A percentile compares a stretch with the other conserved stretches of the same genome.
Evolutionary conservation across 1,140 invertebrate genomes (phyloP).

Genomic region (Neuroterus valhalla): DNA sequence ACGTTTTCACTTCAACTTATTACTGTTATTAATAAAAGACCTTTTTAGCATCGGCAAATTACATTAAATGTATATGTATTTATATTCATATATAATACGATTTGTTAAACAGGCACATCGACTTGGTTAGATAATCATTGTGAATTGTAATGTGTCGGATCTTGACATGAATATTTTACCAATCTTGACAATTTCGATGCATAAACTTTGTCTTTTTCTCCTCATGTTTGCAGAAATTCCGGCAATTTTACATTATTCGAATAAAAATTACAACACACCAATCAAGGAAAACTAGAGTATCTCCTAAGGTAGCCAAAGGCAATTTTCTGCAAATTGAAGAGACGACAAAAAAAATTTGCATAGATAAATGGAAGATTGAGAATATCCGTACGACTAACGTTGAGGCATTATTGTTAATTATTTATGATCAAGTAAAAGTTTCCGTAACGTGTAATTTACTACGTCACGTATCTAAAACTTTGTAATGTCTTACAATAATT

Average conservation of each 20-base stretch:
- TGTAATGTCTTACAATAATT: slow-evolving; percentile 41
- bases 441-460: slow-evolving; percentile 32
- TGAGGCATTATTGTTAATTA: slow-evolving; percentile 34
- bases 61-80: slow-evolving; percentile 43
- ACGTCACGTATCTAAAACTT: slow-evolving; percentile 44
- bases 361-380: slow-evolving; percentile 12
- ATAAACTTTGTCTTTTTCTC: not conserved
- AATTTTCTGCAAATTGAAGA: not conserved
- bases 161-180: slow-evolving; percentile 38
- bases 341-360: not conserved
- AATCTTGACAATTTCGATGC: slow-evolving; percentile 22
- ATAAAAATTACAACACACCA: not conserved
- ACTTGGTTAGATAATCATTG: slow-evolving; percentile 68
- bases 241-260: not conserved
- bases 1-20: slow-evolving; percentile 27
- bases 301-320: too few species aligned
- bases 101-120: slow-evolving; percentile 73
- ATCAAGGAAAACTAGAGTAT: too few species aligned
- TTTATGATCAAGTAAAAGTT: slow-evolving; percentile 38
- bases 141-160: slow-evolving; percentile 44
- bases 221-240: not conserved
- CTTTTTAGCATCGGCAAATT: slow-evolving; percentile 39
- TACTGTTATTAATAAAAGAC: slow-evolving; percentile 26
- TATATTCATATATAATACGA: slow-evolving; percentile 51
- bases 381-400: slow-evolving; percentile 17